Evolutionary conservation across 2,113 vertebrate species (phyloP).

Genomic region (Amazona guildingii): DNA sequence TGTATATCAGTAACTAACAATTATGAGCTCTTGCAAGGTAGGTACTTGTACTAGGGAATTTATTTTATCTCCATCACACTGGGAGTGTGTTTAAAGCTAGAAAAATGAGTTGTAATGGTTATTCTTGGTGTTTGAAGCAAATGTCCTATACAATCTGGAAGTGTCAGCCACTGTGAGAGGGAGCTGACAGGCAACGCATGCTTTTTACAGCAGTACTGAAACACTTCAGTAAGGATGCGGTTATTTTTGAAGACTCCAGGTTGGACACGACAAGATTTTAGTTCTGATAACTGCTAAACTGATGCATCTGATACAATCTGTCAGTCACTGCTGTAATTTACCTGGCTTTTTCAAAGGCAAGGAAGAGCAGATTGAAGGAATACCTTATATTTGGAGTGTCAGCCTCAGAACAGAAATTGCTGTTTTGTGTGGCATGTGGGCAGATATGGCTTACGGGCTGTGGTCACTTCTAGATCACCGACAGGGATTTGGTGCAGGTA

Average conservation of each 20-base stretch:
- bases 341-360: background rate
- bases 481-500: background rate
- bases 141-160: background rate
- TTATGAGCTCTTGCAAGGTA: background rate
- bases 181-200: background rate
- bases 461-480: background rate
- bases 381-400: background rate
- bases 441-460: accelerated
- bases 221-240: background rate
- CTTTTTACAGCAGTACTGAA: background rate
- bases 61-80: background rate
- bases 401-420: background rate
- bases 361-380: background rate
- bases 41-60: background rate
- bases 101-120: background rate
- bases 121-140: background rate
- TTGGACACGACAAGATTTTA: background rate
- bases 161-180: background rate
- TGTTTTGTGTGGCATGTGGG: accelerated
- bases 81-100: background rate
- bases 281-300: background rate
- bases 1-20: background rate
- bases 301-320: background rate
- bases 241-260: background rate
- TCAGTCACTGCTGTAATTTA: background rate